Evolutionary conservation across 2,888 invertebrate species (phyloP), one percentile per base, ranked within the genome.

Genomic region (Formica aserva): DNA sequence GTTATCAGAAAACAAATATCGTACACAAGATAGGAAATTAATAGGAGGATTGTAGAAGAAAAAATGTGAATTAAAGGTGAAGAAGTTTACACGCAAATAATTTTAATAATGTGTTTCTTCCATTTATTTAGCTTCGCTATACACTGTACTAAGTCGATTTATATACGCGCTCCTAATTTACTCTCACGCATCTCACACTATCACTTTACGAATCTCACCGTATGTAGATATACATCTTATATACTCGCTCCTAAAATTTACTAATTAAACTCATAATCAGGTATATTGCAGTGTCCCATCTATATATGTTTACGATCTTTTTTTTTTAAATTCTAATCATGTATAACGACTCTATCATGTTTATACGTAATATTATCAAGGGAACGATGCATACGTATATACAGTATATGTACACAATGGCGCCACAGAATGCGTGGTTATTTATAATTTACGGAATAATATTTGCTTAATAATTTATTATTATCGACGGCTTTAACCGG

Each of bases 251-350:
- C 91, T 93, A 93, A 94, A 93, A 92, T 93, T 92, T 91, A 91
- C 93, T 94, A 93, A 92, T 93, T 93, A 93, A 94, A 92, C 90
- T 92, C 93, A 93, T 92, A 92, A 94, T 94, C 93, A 92, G 92
- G 92, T 94, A 93, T 94, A 94, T 94, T 94, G 94, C 94, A 94
- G 93, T 94, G 93, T 94, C 94, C 94, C 93, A 93, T 93, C 91
- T 92, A 93, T 52, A 52, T 52, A 52, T 87, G 75, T 80, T 89
- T 89, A 89, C 75, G 86, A 81, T 86, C 26, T 32, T 82, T 84
- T 80, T 80, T 55, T 38, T 26, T 83, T 84, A 82, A 84, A 80
- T 77, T 86, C 88, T 92, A 90, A 88, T 89, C 90, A 85, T 88
- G 84, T 88, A 86, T 88, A 90, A 91, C 89, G 91, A 85, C 85